Conservation (phyloP, 2,113 vertebrate species). For the Thalassarche chlororhynchos region DNA sequence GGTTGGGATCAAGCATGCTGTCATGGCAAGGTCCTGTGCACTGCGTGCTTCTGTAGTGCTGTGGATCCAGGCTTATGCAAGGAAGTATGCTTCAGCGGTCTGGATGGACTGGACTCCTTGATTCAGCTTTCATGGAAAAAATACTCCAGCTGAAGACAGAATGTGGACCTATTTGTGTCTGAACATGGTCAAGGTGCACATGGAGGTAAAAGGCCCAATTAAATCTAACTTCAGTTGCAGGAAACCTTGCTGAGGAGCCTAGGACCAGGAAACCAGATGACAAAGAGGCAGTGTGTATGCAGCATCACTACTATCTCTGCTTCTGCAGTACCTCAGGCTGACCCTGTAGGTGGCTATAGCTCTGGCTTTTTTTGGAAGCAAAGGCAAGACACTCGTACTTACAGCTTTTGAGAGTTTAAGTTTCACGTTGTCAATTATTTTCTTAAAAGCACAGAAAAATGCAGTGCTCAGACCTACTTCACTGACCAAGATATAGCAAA, state of each 20-base stretch:
- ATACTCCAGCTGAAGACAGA: background rate
- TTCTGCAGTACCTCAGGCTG: background rate
- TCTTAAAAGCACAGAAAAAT: background rate
- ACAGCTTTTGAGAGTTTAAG: background rate
- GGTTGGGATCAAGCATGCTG: background rate
- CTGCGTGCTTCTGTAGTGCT: too few species aligned
- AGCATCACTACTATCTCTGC: background rate
- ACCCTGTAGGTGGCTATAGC: background rate
- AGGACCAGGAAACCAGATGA: background rate
- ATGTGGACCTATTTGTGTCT: background rate
- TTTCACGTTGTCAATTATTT: background rate
- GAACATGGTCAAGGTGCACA: background rate
- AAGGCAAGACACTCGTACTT: background rate
- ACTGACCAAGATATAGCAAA: accelerated
- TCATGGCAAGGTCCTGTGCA: accelerated
- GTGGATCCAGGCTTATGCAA: too few species aligned
- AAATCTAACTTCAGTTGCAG: background rate
- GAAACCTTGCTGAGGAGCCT: background rate
- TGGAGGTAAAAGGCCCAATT: background rate
- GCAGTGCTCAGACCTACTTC: background rate
- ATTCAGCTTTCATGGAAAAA: background rate
- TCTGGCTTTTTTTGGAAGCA: background rate
- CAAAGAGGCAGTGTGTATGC: background rate
- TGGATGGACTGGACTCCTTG: too few species aligned
- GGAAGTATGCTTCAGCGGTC: background rate